These are phyloP conservation scores for Cochlearius cochlearius DNA, from an alignment of 2,113 vertebrate species.

Conservation along the genomic window DNA sequence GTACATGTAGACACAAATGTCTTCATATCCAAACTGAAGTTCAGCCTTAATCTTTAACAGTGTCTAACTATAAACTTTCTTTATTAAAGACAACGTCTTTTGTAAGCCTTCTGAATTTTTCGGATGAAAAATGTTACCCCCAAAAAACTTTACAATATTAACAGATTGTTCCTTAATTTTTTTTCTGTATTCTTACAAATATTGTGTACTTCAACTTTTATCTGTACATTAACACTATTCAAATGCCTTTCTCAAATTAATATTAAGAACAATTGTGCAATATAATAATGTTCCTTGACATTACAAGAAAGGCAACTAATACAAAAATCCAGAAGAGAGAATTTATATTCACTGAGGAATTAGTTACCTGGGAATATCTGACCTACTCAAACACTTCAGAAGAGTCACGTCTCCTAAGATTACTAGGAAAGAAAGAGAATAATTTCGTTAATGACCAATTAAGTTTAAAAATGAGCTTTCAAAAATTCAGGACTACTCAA, in stretches of 20 bases:
- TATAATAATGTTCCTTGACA: background rate
- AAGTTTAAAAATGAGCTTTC: background rate
- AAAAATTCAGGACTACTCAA: background rate
- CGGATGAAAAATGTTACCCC: background rate
- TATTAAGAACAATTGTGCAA: background rate
- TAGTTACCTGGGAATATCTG: background rate
- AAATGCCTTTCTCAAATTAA: background rate
- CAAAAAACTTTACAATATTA: background rate
- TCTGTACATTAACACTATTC: background rate
- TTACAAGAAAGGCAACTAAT: background rate
- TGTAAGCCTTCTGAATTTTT: background rate
- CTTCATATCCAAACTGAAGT: background rate
- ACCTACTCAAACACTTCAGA: background rate
- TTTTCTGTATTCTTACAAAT: background rate
- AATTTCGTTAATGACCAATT: background rate
- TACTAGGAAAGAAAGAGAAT: background rate
- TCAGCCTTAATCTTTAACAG: background rate
- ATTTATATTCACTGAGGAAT: background rate
- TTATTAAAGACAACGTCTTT: background rate
- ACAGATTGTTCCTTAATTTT: background rate
- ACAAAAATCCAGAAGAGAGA: background rate
- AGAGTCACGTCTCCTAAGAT: background rate
- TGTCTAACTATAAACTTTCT: background rate
- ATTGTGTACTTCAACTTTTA: background rate
- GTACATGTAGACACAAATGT: background rate